Base-by-base conservation (phyloP, 2,797 vertebrate genomes). In the Scarus forsteni region DNA sequence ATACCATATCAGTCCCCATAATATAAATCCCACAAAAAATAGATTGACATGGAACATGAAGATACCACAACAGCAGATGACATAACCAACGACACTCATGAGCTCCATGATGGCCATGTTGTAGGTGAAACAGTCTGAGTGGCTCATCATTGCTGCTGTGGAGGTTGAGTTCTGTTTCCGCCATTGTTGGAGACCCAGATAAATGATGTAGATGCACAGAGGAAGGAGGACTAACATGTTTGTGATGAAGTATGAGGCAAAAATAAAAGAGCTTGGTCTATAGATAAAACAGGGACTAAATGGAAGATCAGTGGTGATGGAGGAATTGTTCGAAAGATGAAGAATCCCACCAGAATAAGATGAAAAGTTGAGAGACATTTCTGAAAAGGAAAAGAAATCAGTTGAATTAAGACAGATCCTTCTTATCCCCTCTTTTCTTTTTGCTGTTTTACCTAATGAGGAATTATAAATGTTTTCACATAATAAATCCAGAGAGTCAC, bases 171-270 rank as follows among this genome's bases (percentile, higher is more conserved):
- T 7, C 12, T 43, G 67, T 1, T 12, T 48, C 8, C 15, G 5
- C 68, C 66, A 48, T 38, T 27, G 52, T 3, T 49, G 39, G 14
- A 74, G 10, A 10, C 70, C 73, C 7, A 43, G 42, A 53, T 51
- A 34, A 48, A 82, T 27, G 54, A 82, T 1, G 12, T 64, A 1
- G 60, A 55, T 12, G 6, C 36, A 59, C 44, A 75, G 34, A 10
- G 70, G 83, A 45, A 77, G 14, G 2, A 82, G 0, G 14, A 79
- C 1, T 14, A 80, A 0, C 43, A 55, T 5, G 35, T 2, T 46
- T 15, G 5, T 43, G 18, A 70, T 12, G 38, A 3, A 55, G 49
- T 10, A 51, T 6, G 49, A 8, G 5, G 10, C 7, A 10, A 5
- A 27, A 5, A 27, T 27, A 2, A 13, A 3, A 1, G 19, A 51